Evolutionary conservation across 2,888 invertebrate species (phyloP).

Genomic region (Pseudococcus viburni): DNA sequence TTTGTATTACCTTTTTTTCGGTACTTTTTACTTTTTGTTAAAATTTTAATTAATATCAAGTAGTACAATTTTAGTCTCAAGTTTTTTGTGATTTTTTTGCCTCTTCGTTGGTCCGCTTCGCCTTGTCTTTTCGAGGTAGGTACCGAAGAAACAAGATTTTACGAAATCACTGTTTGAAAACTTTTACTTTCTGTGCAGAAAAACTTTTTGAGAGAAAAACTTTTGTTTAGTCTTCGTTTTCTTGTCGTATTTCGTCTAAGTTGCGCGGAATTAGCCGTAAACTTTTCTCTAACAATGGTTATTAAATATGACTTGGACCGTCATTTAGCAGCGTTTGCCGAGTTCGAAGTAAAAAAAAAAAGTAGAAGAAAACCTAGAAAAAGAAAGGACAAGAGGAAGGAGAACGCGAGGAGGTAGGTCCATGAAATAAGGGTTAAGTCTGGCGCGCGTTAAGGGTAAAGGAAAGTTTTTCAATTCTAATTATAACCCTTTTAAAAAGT

Average conservation of each 20-base stretch:
- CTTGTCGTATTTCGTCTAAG: constrained; percentile 46
- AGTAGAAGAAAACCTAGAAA: background rate
- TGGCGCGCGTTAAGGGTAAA: constrained; percentile 37
- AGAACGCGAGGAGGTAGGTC: background rate
- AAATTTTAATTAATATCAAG: constrained; percentile 61
- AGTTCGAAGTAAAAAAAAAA: constrained; percentile 12
- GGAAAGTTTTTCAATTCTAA: constrained; percentile 57
- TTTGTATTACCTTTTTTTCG: constrained; percentile 25
- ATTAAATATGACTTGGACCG: constrained; percentile 65
- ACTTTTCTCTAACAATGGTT: constrained; percentile 63
- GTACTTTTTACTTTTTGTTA: constrained; percentile 17
- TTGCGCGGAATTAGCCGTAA: constrained; percentile 61
- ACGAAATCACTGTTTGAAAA: constrained; percentile 58
- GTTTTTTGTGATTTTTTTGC: background rate
- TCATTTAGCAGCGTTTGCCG: constrained; percentile 58
- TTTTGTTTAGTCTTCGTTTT: constrained; percentile 60
- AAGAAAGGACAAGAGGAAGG: constrained; percentile 22
- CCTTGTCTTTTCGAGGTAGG: background rate
- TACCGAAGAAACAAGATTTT: constrained; percentile 57
- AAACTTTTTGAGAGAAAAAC: constrained; percentile 57
- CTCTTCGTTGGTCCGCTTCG: background rate
- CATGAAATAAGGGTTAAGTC: constrained; percentile 48
- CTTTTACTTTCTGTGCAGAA: constrained; percentile 43
- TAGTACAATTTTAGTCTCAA: constrained; percentile 25
- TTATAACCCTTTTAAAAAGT: constrained; percentile 59